A percentile compares a stretch with the other conserved stretches of the same genome.
Evolutionary conservation across 2,888 invertebrate genomes (phyloP).

Genomic region (Lydus trimaculatus): DNA sequence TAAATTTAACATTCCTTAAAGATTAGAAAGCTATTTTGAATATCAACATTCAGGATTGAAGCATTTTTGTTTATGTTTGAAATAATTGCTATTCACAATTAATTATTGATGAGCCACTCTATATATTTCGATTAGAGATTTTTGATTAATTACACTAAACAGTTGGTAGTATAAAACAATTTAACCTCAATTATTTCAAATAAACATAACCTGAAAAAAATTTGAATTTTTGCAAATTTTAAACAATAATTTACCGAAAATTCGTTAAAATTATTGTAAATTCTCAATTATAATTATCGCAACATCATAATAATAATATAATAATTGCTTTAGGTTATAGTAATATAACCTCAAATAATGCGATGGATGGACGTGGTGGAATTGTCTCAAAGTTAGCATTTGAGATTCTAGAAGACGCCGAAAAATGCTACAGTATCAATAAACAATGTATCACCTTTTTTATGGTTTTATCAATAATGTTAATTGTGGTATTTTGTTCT

Average conservation of each 20-base stretch:
- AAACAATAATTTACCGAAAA: no score
- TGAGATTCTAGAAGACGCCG: slow-evolving; percentile 40
- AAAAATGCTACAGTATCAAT: slow-evolving; percentile 36
- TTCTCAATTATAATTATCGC: no score
- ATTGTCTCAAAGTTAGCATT: slow-evolving; percentile 39
- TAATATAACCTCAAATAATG: background rate
- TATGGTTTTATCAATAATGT: background rate
- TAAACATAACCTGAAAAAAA: no score
- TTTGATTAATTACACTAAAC: background rate
- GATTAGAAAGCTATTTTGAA: no score
- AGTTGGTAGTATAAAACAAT: background rate
- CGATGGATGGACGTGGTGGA: slow-evolving; percentile 28
- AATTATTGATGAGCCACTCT: background rate
- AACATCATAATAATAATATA: no score
- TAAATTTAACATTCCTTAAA: no score
- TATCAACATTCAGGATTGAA: background rate
- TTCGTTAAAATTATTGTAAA: no score
- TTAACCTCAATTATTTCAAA: no score
- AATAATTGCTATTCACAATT: no score
- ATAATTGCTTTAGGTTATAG: no score
- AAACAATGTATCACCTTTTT: slow-evolving; percentile 36
- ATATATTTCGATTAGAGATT: background rate
- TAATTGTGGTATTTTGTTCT: slow-evolving; percentile 34
- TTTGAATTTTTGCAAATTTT: no score
- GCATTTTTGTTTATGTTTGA: background rate